These are phyloP conservation scores for Myotis myotis DNA, from an alignment of 2,797 vertebrate species.

Conservation along the genomic window DNA sequence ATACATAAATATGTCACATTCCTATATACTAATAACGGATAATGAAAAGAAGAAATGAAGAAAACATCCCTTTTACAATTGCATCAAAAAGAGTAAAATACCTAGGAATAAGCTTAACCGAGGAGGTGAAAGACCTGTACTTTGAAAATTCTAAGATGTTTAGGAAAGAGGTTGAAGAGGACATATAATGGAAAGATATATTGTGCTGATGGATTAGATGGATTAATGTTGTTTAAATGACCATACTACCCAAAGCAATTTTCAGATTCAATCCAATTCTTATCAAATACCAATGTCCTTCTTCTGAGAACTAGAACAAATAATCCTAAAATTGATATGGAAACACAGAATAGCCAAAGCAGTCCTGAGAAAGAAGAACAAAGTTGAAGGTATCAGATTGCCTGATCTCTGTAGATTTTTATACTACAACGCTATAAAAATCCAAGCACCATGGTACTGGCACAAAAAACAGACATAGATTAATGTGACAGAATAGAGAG, in stretches of 20 bases:
- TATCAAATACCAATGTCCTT: not conserved
- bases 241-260: not conserved
- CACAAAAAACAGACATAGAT: not conserved
- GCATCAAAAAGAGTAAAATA: not conserved
- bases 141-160: not conserved
- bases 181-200: not conserved
- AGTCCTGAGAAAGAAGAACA: not conserved
- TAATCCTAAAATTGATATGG: not conserved
- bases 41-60: not conserved
- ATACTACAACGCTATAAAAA: not conserved
- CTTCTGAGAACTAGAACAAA: not conserved
- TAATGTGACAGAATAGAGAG: not conserved
- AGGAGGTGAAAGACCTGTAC: not conserved
- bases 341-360: not conserved
- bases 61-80: not conserved
- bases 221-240: not conserved
- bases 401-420: not conserved
- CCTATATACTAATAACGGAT: not conserved
- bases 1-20: not conserved
- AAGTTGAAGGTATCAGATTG: not conserved
- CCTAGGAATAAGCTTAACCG: not conserved
- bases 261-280: not conserved
- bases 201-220: not conserved
- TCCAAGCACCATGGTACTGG: not conserved
- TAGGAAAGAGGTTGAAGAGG: not conserved